These are phyloP conservation scores for Panopea generosa DNA, from an alignment of 2,888 invertebrate species.

Conservation along the genomic window DNA sequence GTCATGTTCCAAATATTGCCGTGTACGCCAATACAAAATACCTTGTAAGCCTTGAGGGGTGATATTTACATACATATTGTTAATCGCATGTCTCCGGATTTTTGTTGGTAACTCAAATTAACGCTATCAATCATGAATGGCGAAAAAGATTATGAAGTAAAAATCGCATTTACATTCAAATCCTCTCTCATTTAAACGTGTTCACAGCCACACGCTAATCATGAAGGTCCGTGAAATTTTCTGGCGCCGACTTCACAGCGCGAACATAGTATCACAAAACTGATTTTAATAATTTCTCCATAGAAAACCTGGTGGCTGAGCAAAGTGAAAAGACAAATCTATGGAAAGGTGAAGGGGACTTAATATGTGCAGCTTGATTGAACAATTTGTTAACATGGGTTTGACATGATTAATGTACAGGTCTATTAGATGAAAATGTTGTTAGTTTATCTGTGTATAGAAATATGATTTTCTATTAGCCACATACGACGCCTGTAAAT, in stretches of 20 bases:
- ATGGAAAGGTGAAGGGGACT: constrained; percentile 41
- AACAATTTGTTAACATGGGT: constrained; percentile 59
- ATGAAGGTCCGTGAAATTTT: constrained; percentile 38
- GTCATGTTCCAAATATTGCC: background rate
- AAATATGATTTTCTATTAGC: constrained; percentile 44
- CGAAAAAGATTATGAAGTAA: constrained; percentile 11
- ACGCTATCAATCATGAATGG: constrained; percentile 12
- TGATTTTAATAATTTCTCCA: constrained; percentile 52
- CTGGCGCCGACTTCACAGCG: constrained; percentile 54
- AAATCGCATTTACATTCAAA: background rate
- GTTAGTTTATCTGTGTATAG: constrained; percentile 49
- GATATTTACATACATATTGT: too few species aligned
- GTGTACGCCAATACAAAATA: too few species aligned
- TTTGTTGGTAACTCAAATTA: constrained; percentile 1
- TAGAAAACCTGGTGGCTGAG: constrained; percentile 31
- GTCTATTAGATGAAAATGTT: constrained; percentile 53
- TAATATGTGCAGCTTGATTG: constrained; percentile 51
- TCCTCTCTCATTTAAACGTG: background rate
- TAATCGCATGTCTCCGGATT: background rate
- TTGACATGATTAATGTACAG: constrained; percentile 62
- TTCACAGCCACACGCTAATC: constrained; percentile 3
- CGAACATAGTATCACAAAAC: constrained; percentile 49
- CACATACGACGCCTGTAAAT: constrained; percentile 38
- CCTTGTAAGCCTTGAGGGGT: too few species aligned
- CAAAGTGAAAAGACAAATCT: constrained; percentile 42